Conservation (phyloP, 2,113 vertebrate species). For the Danio rerio region DNA sequence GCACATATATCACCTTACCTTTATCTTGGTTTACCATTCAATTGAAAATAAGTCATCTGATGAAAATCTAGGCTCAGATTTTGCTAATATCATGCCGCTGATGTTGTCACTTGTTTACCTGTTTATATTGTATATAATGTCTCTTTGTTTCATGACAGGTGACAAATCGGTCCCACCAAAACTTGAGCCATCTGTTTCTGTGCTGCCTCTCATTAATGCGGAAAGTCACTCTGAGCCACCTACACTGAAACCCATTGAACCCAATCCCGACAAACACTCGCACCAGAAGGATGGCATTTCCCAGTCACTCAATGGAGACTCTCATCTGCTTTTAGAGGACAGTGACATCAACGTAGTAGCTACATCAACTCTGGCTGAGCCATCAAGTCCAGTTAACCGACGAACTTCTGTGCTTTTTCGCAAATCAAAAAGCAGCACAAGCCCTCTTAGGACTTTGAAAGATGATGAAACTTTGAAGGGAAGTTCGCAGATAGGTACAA, state of each 20-base stretch:
- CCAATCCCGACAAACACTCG: conserved; percentile 83
- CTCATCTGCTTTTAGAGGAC: conserved; percentile 78
- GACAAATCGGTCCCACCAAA: conserved; percentile 97
- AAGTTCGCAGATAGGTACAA: conserved; percentile 90
- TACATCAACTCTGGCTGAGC: conserved; percentile 87
- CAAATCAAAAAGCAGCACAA: conserved; percentile 87
- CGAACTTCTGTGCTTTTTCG: conserved; percentile 92
- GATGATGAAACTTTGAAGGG: conserved; percentile 83
- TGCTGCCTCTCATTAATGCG: conserved; percentile 88
- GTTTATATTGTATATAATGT: background rate
- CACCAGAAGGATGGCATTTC: conserved; percentile 78
- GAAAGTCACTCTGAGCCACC: conserved; percentile 92
- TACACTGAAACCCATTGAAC: conserved; percentile 93
- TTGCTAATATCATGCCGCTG: too few relatives aligned
- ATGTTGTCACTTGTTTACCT: background rate
- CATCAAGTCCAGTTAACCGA: conserved; percentile 85
- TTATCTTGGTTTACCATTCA: too few relatives aligned
- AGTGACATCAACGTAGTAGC: conserved; percentile 86
- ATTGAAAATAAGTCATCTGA: too few relatives aligned
- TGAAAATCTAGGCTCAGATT: too few relatives aligned
- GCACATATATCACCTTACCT: too few relatives aligned
- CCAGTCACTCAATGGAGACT: conserved; percentile 87
- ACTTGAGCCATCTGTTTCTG: conserved; percentile 94
- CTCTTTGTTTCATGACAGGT: conserved; percentile 79
- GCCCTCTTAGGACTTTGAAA: conserved; percentile 84